Evolutionary conservation across 2,888 invertebrate species (phyloP), one percentile per base, ranked within the genome.

Genomic region (Pimpla rufipes): DNA sequence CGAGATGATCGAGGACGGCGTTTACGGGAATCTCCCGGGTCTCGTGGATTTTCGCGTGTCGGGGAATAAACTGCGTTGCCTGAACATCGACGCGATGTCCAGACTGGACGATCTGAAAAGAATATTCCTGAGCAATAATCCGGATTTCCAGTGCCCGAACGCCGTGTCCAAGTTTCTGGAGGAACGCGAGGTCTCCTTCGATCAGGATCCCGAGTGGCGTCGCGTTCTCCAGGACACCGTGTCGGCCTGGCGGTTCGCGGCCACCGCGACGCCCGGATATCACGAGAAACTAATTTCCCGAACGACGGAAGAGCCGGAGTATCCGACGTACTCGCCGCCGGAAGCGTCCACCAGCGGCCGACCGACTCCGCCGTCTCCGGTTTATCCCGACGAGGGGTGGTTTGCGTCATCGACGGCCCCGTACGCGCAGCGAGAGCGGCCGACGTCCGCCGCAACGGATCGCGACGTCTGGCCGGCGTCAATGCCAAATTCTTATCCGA

Each of bases 1-100:
- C 74, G 84, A 85, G 2, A 80, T 77, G 0, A 91, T 93, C 74
- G 93, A 93, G 3, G 85, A 89, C 29, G 90, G 84, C 0, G 91
- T 92, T 7, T 93, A 90, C 66, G 68, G 75, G 42, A 89, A 89
- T 67, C 37, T 90, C 2, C 90, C 90, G 2, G 85, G 79, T 11
- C 88, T 93, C 40, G 88, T 90, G 0, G 93, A 93, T 23, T 66
- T 93, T 1, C 86, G 93, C 11, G 80, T 93, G 10, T 92, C 93
- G 0, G 93, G 93, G 7, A 93, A 93, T 82, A 88, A 81, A n/a
- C 81, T 93, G 3, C 83, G 88, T 50, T 93, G 93, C 29, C 50
- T 93, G 13, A 91, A 91, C 42, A 55, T 91, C 2, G 85, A 87
- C 2, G 90, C 87, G 0, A 85, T 93, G 85, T 81, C 90, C 4